Evolutionary conservation across 2,113 vertebrate species (phyloP).

Genomic region (Oncorhynchus mykiss): DNA sequence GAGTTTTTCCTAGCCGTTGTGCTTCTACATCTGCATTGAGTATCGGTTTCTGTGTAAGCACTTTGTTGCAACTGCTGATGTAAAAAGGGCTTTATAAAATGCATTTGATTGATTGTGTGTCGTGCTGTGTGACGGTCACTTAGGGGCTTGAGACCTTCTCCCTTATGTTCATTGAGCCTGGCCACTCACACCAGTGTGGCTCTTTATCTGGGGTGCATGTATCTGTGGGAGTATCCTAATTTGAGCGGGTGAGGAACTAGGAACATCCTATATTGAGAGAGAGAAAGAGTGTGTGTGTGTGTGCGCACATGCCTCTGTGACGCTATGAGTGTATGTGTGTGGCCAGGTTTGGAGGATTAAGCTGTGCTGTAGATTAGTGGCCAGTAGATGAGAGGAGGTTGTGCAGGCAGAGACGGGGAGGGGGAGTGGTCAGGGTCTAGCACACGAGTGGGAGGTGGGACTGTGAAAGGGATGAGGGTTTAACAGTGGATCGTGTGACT

Average conservation of each 20-base stretch:
- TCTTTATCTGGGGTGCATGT: not conserved
- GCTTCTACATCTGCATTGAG: no score
- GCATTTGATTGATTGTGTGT: not conserved
- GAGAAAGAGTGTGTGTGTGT: not conserved
- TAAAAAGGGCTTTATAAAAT: no score
- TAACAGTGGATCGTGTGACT: not conserved
- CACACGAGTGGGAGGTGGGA: constrained; percentile 20
- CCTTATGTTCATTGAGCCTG: not conserved
- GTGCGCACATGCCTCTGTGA: not conserved
- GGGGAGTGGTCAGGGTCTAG: constrained; percentile 20
- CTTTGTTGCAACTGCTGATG: no score
- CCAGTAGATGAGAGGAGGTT: constrained; percentile 56
- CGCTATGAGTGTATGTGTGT: constrained; percentile 13
- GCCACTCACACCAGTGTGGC: not conserved
- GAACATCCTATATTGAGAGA: not conserved
- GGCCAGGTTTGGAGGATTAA: constrained; percentile 60
- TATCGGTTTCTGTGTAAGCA: no score
- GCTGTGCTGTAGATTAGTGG: constrained; percentile 59
- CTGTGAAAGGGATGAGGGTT: constrained; percentile 15
- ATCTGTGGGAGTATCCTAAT: not conserved
- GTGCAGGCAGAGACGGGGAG: constrained; percentile 17
- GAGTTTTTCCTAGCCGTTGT: no score
- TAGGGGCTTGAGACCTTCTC: not conserved
- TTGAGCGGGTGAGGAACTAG: not conserved
- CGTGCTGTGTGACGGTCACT: not conserved